Evolutionary conservation across 2,888 invertebrate genomes (phyloP), one percentile per base, ranked within the genome.

Genomic region (Polymixis flavicincta): DNA sequence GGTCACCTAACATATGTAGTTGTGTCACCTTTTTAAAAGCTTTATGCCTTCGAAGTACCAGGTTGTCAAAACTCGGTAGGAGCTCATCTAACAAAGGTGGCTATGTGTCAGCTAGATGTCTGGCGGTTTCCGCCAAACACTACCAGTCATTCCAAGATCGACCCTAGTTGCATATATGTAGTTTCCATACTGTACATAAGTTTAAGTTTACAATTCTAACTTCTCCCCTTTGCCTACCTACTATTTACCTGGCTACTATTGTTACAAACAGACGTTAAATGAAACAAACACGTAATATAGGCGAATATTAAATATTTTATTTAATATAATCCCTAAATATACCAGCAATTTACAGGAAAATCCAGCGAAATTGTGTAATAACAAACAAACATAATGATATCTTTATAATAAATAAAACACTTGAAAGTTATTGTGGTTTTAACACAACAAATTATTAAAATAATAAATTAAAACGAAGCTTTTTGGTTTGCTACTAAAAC

Each of bases 301-400:
- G 95, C 95, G 95, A 95, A 95, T 95, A 95, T 94, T 95, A 93
- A 94, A 92, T 94, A 92, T 92, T 93, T 94, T 87, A 93, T 94
- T 94, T 92, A 93, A 94, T 95, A 94, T 94, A 94, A 93, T 94
- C 91, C 89, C 92, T 94, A 93, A 93, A 91, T 90, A 89, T 91
- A 93, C 77, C 93, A 93, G 93, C 85, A 90, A 93, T 93, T 89
- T 92, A 92, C 93, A 94, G 89, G 90, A 91, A 92, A 89, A 86
- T 84, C 84, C 90, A 90, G 92, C 88, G 81, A 88, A 84, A 85
- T 79, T 80, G 85, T 89, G 82, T 84, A 84, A 65, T 85, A 74
- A 64, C 70, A 78, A 78, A 82, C 54, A 66, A 86, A 82, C 64
- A 71, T 11, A 83, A 81, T 52, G n/a, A 78, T 78, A 80, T 82